phyloP scores from a whole-genome alignment of 2,888 invertebrate genomes.

The Parasteatoda lunata region DNA sequence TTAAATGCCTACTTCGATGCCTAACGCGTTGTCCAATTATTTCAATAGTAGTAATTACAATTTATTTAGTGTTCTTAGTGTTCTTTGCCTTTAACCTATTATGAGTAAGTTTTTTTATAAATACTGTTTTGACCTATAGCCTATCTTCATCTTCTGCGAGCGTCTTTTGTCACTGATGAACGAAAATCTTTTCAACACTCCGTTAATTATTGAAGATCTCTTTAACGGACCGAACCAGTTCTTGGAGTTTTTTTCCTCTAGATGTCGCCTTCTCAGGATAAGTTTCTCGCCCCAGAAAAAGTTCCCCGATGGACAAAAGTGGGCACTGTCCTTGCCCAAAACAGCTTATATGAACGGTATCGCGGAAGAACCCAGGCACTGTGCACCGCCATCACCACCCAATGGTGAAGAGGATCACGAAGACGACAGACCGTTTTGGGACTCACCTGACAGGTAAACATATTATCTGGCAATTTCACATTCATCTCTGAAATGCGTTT shows the following conservation, averaged over 20 bases:
- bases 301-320: slow-evolving; percentile 14
- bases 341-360: slow-evolving; percentile 37
- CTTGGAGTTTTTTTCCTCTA: slow-evolving; percentile 49
- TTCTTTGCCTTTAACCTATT: too few species aligned
- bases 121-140: slow-evolving; percentile 75
- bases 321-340: slow-evolving; percentile 32
- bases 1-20: too few species aligned
- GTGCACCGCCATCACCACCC: slow-evolving; percentile 55
- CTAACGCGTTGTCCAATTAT: too few species aligned
- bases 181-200: slow-evolving; percentile 3
- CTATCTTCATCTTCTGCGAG: slow-evolving; percentile 85
- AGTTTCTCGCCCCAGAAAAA: slow-evolving; percentile 18
- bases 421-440: slow-evolving; percentile 52
- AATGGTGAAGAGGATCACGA: slow-evolving; percentile 21
- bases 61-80: too few species aligned
- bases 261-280: slow-evolving; percentile 38
- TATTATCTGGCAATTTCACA: neutral
- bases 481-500: neutral
- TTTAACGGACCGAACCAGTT: slow-evolving; percentile 49
- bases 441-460: slow-evolving; percentile 53
- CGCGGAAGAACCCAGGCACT: slow-evolving; percentile 47
- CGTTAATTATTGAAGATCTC: slow-evolving; percentile 23
- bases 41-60: too few species aligned
- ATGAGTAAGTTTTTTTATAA: too few species aligned
- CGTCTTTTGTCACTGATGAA: slow-evolving; percentile 76